Percentiles rank a stretch among this genome's conserved stretches.
These are phyloP conservation scores for Electrophaes corylata DNA, from an alignment of 2,888 invertebrate species.

Conservation along the genomic window DNA sequence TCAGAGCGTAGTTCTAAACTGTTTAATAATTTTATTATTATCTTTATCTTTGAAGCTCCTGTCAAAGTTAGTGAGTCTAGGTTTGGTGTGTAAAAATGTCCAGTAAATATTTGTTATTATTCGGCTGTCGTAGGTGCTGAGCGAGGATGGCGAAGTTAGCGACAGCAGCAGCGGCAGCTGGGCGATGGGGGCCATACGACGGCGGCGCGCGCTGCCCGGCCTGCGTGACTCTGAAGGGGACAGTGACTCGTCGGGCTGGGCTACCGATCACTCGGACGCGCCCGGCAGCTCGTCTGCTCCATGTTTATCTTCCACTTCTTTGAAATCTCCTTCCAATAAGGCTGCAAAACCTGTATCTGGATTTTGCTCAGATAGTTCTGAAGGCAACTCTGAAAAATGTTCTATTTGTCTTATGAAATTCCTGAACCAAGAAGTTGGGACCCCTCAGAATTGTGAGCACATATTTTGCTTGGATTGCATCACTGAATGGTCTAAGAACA, in stretches of 20 bases:
- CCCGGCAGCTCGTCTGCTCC: constrained; percentile 28
- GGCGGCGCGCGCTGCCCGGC: constrained; percentile 63
- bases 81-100: no score
- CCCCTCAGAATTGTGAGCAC: constrained; percentile 94
- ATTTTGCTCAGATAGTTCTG: constrained; percentile 85
- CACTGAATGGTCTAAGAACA: constrained; percentile 97
- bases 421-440: constrained; percentile 90
- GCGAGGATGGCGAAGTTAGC: constrained; percentile 69
- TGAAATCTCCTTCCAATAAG: constrained; percentile 34
- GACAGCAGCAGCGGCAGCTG: constrained; percentile 75
- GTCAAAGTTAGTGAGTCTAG: no score
- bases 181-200: constrained; percentile 57
- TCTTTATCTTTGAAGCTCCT: no score
- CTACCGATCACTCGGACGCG: constrained; percentile 51
- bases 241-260: constrained; percentile 66
- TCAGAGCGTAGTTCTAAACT: constrained; percentile 2
- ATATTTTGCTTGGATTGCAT: constrained; percentile 95
- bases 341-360: constrained; percentile 52
- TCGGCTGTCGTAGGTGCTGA: constrained; percentile 77
- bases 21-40: no score
- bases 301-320: constrained; percentile 4
- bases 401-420: constrained; percentile 94
- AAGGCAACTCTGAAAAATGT: constrained; percentile 92
- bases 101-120: no score
- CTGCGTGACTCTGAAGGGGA: constrained; percentile 69